Conservation (phyloP, 1,140 invertebrate genomes). For the Drosophila pectinifera region DNA sequence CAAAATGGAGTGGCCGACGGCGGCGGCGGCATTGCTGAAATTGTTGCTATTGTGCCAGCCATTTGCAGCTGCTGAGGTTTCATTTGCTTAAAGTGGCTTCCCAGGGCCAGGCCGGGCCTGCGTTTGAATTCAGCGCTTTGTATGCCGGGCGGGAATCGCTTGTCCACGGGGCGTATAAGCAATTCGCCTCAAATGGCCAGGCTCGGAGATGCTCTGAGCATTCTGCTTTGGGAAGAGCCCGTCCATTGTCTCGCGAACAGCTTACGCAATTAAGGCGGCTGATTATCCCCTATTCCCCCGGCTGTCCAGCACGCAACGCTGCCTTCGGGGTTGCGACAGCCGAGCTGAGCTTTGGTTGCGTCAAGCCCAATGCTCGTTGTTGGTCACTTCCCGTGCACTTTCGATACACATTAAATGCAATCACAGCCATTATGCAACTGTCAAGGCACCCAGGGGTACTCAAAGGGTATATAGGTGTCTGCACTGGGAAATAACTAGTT, state of each 20-base stretch:
- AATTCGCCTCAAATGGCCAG: constrained; percentile 57
- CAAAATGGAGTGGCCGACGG: constrained; percentile 52
- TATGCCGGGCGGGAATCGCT: constrained; percentile 50
- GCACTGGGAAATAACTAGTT: background rate
- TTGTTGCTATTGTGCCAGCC: constrained; percentile 33
- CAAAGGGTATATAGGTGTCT: background rate
- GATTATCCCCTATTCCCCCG: constrained; percentile 15
- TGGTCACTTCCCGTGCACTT: constrained; percentile 69
- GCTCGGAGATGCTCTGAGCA: constrained; percentile 38
- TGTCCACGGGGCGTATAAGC: constrained; percentile 60
- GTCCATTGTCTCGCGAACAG: constrained; percentile 26
- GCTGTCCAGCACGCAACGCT: constrained; percentile 37
- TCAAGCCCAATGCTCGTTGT: constrained; percentile 24
- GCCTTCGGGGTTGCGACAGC: constrained; percentile 44
- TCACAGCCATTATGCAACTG: constrained; percentile 51
- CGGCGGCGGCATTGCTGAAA: constrained; percentile 36
- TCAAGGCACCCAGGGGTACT: constrained; percentile 15
- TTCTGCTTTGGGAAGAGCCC: constrained; percentile 43
- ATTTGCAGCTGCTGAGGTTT: constrained; percentile 25
- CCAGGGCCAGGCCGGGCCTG: constrained; percentile 52
- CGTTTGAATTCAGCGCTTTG: constrained; percentile 49
- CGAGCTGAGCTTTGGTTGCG: constrained; percentile 22
- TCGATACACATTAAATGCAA: constrained; percentile 49
- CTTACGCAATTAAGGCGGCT: constrained; percentile 51
- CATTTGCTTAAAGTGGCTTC: constrained; percentile 6